Base-by-base conservation (phyloP, 2,113 vertebrate species). In the Pithys albifrons region DNA sequence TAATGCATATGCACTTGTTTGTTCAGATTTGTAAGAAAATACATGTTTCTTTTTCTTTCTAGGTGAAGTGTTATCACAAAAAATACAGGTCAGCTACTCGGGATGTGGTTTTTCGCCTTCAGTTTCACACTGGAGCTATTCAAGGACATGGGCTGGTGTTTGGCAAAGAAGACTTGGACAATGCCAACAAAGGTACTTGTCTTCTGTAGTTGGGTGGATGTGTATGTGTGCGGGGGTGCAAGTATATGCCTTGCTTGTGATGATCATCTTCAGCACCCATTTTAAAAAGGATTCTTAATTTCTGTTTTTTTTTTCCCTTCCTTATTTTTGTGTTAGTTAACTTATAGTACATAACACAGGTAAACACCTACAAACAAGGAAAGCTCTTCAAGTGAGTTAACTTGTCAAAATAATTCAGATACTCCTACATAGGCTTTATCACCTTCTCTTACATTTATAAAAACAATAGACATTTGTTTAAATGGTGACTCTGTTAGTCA, bases 1-100 rank as follows among this genome's bases (percentile, higher is more conserved):
- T 71, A 19, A 28, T 12, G 12, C 28, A 33, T 17, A 5, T 6
- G 9, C 17, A 15, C 12, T 5, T 1, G 0, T 46, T 76, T 62
- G 10, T 57, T 80, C 49, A 66, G 55, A 27, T 77, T 69, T 48
- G 6, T 83, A 48, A 74, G 58, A 84, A 90, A 74, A 55, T 29
- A 31, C 6, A 3, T 12, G 0, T 17, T 57, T 57, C 28, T 93
- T 7, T 39, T 6, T 72, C 8, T 75, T 65, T 37, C 29, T 94
- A 99, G 99, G 97, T 99, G 23, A 99, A 99, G 85, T 99, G 99
- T 95, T 99, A 99, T 62, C 99, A 99, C 91, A 99, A 98, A 97
- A 98, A 98, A 73, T 98, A 98, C 64, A 90, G 96, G 35, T 98
- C 98, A 1, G 97, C 98, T 49, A 98, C 98, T 37, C 98, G 98